These are phyloP conservation scores for Noctua comes DNA, from an alignment of 2,888 invertebrate genomes.

Conservation along the genomic window DNA sequence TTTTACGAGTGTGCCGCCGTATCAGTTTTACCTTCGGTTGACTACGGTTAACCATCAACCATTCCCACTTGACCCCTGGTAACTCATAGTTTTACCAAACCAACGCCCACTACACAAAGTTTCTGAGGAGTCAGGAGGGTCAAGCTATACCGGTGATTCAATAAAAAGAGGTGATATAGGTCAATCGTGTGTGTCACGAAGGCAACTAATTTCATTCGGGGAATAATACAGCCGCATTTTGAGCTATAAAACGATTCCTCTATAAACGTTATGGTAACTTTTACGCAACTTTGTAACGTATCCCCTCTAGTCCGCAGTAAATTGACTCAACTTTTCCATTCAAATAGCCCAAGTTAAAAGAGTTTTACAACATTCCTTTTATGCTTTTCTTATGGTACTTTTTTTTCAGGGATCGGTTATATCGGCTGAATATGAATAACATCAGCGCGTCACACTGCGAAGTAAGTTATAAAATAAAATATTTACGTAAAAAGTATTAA, in stretches of 20 bases:
- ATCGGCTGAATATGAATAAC: constrained; percentile 95
- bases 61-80: constrained; percentile 62
- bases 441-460: constrained; percentile 96
- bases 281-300: constrained; percentile 79
- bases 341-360: constrained; percentile 74
- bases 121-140: constrained; percentile 66
- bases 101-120: constrained; percentile 42
- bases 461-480: constrained; percentile 82
- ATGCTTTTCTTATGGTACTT: constrained; percentile 69
- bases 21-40: constrained; percentile 68
- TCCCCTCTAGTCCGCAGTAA: constrained; percentile 69
- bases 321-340: constrained; percentile 74
- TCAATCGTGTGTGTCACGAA: constrained; percentile 84
- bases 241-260: constrained; percentile 83
- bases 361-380: constrained; percentile 72
- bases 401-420: constrained; percentile 95
- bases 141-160: constrained; percentile 72
- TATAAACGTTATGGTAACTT: constrained; percentile 81
- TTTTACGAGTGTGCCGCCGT: constrained; percentile 68
- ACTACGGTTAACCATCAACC: constrained; percentile 65
- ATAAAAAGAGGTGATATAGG: constrained; percentile 80
- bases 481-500: constrained; percentile 1
- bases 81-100: constrained; percentile 62
- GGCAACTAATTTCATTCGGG: constrained; percentile 76
- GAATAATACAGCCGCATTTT: constrained; percentile 80